Evolutionary conservation across 2,888 invertebrate species (phyloP).

Genomic region (Metalampra italica): DNA sequence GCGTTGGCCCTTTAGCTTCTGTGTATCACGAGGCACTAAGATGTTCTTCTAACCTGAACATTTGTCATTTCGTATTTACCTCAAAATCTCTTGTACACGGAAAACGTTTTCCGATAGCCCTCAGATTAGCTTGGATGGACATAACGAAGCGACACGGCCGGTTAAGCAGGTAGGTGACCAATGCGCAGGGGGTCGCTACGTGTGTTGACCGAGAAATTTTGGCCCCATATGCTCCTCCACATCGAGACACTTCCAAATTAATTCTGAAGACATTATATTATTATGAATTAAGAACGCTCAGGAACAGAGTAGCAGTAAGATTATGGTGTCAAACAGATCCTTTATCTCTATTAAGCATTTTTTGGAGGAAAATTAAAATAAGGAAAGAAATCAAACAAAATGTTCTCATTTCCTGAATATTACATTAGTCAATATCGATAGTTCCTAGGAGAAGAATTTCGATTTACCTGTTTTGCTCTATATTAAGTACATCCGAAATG

Average conservation of each 20-base stretch:
- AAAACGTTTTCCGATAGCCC: conserved; percentile 82
- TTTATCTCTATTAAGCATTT: too few species aligned
- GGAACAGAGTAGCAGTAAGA: too few species aligned
- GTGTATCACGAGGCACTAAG: too few species aligned
- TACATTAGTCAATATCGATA: too few species aligned
- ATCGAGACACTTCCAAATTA: conserved; percentile 39
- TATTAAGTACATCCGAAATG: conserved; percentile 68
- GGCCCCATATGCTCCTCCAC: conserved; percentile 82
- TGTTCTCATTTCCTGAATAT: too few species aligned
- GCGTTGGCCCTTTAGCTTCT: too few species aligned
- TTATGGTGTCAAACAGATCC: too few species aligned
- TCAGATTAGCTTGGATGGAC: conserved; percentile 85
- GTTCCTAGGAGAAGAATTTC: too few species aligned
- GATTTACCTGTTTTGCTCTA: conserved; percentile 75
- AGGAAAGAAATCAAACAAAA: not conserved
- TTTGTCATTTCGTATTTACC: too few species aligned
- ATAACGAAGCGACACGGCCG: conserved; percentile 85
- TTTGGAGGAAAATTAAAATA: too few species aligned
- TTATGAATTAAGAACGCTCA: too few species aligned
- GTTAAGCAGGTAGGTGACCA: conserved; percentile 81
- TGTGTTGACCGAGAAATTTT: conserved; percentile 82
- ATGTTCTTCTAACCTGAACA: not conserved
- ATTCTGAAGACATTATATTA: too few species aligned
- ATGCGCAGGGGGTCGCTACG: conserved; percentile 81
- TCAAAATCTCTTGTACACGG: conserved; percentile 82